These are phyloP conservation scores for Tetropium fuscum DNA, from an alignment of 2,888 invertebrate genomes.

Conservation along the genomic window DNA sequence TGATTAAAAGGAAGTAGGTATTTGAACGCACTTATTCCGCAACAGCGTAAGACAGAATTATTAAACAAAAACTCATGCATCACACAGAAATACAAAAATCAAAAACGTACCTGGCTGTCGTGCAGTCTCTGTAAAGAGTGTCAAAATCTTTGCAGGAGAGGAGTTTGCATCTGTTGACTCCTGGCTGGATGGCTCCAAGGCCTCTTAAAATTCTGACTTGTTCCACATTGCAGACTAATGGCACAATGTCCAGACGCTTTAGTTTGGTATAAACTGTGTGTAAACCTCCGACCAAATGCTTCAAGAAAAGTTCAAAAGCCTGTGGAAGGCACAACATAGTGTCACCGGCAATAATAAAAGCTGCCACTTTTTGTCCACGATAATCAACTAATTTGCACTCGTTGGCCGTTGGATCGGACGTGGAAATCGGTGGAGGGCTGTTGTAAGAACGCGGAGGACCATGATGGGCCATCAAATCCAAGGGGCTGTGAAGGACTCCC, in stretches of 20 bases:
- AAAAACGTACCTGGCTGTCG: conserved; percentile 96
- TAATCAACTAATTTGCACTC: conserved; percentile 98
- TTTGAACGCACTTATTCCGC: no score
- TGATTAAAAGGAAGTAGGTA: background rate
- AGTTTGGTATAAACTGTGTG: conserved; percentile 99
- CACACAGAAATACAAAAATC: conserved; percentile 27
- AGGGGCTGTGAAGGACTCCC: conserved; percentile 77
- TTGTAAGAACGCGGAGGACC: conserved; percentile 88
- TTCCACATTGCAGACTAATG: conserved; percentile 99
- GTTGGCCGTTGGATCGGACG: conserved; percentile 93
- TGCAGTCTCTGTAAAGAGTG: conserved; percentile 98
- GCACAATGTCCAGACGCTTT: conserved; percentile 98
- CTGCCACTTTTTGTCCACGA: conserved; percentile 96
- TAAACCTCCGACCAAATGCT: conserved; percentile 98
- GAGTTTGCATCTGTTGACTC: conserved; percentile 99
- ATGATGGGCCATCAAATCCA: conserved; percentile 89
- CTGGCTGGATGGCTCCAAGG: conserved; percentile 99
- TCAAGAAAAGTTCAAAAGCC: conserved; percentile 98
- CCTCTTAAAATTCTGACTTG: conserved; percentile 98
- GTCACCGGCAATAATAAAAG: conserved; percentile 96
- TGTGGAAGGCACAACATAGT: conserved; percentile 98
- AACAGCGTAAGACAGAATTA: no score
- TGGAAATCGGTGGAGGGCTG: conserved; percentile 92
- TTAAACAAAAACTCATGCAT: background rate
- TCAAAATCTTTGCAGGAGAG: conserved; percentile 99